A percentile compares a stretch with the other conserved stretches of the same genome.
Conservation (phyloP, 2,113 vertebrate genomes). For the Hiodon tergisus region DNA sequence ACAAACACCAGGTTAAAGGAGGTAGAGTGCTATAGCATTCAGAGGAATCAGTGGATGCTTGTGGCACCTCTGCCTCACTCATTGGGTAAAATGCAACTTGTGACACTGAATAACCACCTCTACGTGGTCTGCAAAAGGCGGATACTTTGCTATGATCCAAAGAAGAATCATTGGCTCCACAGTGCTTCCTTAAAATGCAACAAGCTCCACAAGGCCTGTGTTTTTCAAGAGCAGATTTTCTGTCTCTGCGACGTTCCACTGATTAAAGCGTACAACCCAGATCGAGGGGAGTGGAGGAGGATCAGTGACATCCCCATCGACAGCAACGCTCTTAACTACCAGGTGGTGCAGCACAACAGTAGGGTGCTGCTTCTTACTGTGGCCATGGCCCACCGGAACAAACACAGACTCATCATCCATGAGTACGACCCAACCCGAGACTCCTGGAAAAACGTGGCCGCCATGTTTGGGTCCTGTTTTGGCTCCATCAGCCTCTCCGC, state of each 20-base stretch:
- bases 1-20: conserved; percentile 73
- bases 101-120: conserved; percentile 71
- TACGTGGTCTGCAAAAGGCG: conserved; percentile 78
- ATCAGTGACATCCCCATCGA: conserved; percentile 75
- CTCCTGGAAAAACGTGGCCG: conserved; percentile 72
- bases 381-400: conserved; percentile 74
- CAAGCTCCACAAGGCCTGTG: conserved; percentile 80
- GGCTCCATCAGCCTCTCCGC: conserved; percentile 76
- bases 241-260: conserved; percentile 81
- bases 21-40: conserved; percentile 80
- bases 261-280: conserved; percentile 77
- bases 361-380: conserved; percentile 77
- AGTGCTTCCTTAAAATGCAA: conserved; percentile 73
- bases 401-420: conserved; percentile 78
- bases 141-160: conserved; percentile 78
- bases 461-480: conserved; percentile 69
- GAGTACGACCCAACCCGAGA: conserved; percentile 70
- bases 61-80: conserved; percentile 77
- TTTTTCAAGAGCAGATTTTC: conserved; percentile 79
- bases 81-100: conserved; percentile 75
- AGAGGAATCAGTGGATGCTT: conserved; percentile 79
- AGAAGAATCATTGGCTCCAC: conserved; percentile 76
- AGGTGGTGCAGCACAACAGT: conserved; percentile 69
- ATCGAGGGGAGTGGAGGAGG: conserved; percentile 72
- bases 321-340: conserved; percentile 74